Conservation (phyloP, 1,140 invertebrate genomes). For the Ridgeia piscesae region DNA sequence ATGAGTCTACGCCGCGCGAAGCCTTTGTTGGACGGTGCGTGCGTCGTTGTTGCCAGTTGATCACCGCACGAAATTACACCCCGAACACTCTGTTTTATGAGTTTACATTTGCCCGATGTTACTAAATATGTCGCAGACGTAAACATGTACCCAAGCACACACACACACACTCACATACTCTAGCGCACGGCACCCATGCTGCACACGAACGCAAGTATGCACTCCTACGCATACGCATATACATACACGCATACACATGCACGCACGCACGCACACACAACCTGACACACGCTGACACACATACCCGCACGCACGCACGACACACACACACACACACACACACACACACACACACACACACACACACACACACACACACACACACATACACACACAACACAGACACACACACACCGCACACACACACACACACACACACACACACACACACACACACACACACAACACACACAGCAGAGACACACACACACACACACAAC, state of each 20-base stretch:
- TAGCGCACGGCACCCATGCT: too few relatives aligned
- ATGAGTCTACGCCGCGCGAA: neutral
- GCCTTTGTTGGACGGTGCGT: neutral
- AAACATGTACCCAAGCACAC: too few relatives aligned
- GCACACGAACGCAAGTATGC: too few relatives aligned
- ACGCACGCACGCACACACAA: neutral
- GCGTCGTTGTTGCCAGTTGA: too few relatives aligned
- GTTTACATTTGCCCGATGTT: neutral
- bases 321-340: constrained; percentile 10
- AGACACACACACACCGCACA: constrained; percentile 27
- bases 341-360: constrained; percentile 20
- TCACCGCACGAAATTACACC: neutral
- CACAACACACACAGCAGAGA: too few relatives aligned
- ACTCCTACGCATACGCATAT: too few relatives aligned
- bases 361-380: constrained; percentile 24
- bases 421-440: constrained; percentile 28
- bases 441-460: constrained; percentile 22
- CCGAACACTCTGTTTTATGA: neutral
- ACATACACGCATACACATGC: neutral
- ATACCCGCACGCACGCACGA: too few relatives aligned
- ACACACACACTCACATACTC: too few relatives aligned
- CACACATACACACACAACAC: constrained; percentile 25
- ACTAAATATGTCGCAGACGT: too few relatives aligned
- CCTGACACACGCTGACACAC: neutral
- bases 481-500: too few relatives aligned